Percentiles rank a stretch among this genome's conserved stretches.
These are phyloP conservation scores for Gymnosoma rotundatum DNA, from an alignment of 2,888 invertebrate genomes.

Conservation along the genomic window DNA sequence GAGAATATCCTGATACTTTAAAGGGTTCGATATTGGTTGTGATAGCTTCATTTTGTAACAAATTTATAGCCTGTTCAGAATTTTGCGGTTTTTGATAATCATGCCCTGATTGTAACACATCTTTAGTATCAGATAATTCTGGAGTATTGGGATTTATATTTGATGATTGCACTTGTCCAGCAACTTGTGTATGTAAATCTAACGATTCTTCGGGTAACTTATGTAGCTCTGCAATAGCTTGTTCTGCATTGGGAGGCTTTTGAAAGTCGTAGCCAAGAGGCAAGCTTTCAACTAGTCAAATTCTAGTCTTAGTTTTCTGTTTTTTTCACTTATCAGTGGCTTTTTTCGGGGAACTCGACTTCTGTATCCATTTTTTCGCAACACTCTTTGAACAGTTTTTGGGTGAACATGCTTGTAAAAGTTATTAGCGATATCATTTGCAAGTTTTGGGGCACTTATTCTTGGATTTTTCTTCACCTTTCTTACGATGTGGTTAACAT, in stretches of 20 bases:
- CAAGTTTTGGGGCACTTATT: too few relatives aligned
- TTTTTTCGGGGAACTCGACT: too few relatives aligned
- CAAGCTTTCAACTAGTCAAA: too few relatives aligned
- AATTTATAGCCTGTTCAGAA: slow-evolving; percentile 74
- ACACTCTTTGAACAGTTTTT: too few relatives aligned
- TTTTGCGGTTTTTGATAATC: slow-evolving; percentile 75
- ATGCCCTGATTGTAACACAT: not conserved
- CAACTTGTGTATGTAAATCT: slow-evolving; percentile 24
- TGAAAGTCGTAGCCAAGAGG: slow-evolving; percentile 76
- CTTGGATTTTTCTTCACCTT: too few relatives aligned
- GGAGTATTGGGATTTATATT: slow-evolving; percentile 18
- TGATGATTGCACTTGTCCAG: not conserved
- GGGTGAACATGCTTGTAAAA: too few relatives aligned
- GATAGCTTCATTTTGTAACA: slow-evolving; percentile 72
- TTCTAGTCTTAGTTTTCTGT: too few relatives aligned
- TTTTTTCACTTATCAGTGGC: too few relatives aligned
- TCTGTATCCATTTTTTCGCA: too few relatives aligned
- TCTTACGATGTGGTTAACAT: too few relatives aligned
- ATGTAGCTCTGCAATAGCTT: slow-evolving; percentile 76
- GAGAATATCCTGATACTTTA: slow-evolving; percentile 2
- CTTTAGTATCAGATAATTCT: not conserved
- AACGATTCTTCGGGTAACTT: slow-evolving; percentile 67
- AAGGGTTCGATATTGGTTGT: not conserved
- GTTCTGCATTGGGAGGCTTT: slow-evolving; percentile 76
- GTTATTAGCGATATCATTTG: too few relatives aligned